phyloP scores from a whole-genome alignment of 1,140 invertebrate species.

The Pararge aegeria region DNA sequence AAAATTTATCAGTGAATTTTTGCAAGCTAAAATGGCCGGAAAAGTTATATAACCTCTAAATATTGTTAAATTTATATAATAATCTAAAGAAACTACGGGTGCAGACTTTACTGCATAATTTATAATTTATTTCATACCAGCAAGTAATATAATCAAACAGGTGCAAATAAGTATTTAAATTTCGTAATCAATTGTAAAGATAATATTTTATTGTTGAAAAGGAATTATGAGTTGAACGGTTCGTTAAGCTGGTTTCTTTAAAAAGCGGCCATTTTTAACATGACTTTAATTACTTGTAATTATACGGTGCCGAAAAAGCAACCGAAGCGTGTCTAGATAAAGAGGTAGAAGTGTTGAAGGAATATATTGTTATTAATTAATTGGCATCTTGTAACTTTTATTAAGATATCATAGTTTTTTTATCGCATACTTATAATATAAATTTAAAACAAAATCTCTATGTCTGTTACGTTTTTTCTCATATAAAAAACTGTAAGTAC shows the following conservation, averaged over 20 bases:
- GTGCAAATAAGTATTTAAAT: slow-evolving; percentile 16
- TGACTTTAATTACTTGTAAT: slow-evolving; percentile 23
- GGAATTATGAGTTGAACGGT: slow-evolving; percentile 18
- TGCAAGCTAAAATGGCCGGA: no score
- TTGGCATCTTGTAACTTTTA: not conserved
- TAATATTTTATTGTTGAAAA: slow-evolving; percentile 14
- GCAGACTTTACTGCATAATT: not conserved
- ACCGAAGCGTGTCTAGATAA: slow-evolving; percentile 8
- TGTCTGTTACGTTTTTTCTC: no score
- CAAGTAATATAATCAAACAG: slow-evolving; percentile 19
- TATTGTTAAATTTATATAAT: no score
- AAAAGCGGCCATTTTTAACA: slow-evolving; percentile 18
- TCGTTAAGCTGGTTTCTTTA: slow-evolving; percentile 16
- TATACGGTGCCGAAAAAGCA: slow-evolving; percentile 18
- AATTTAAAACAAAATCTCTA: no score
- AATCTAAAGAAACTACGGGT: no score
- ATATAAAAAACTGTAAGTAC: no score
- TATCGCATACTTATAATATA: no score
- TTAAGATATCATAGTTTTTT: not conserved
- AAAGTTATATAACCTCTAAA: no score
- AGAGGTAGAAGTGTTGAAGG: slow-evolving; percentile 2
- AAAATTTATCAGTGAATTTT: no score
- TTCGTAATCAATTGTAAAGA: slow-evolving; percentile 15
- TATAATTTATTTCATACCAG: not conserved
- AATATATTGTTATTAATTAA: not conserved